Conservation (phyloP, 2,888 invertebrate genomes). For the Stenolophus ochropezus region DNA sequence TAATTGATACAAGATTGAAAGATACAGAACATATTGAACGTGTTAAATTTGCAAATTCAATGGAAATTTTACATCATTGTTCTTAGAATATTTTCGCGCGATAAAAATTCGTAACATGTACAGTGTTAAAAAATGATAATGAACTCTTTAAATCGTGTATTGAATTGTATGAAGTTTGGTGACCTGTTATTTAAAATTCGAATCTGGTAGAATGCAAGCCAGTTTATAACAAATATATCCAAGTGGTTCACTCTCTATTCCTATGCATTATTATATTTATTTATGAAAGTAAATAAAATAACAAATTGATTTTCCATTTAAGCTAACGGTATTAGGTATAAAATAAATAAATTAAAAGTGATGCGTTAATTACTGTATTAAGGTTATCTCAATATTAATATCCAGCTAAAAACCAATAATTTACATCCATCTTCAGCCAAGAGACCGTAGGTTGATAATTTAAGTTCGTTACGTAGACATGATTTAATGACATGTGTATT, state of each 20-base stretch:
- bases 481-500: constrained; percentile 43
- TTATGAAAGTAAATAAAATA: constrained; percentile 5
- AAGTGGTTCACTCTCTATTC: no score
- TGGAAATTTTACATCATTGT: constrained; percentile 5
- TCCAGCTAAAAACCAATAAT: constrained; percentile 25
- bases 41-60: constrained; percentile 6
- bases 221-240: no score
- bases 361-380: constrained; percentile 22
- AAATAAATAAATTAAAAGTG: constrained; percentile 12
- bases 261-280: no score
- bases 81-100: constrained; percentile 12
- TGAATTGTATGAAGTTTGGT: not conserved
- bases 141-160: not conserved
- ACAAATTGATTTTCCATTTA: not conserved
- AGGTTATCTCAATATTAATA: constrained; percentile 13
- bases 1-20: constrained; percentile 11
- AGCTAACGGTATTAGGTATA: not conserved
- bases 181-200: no score
- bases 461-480: constrained; percentile 32
- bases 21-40: constrained; percentile 20
- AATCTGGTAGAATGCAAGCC: no score
- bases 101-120: not conserved
- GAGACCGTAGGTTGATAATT: constrained; percentile 17
- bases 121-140: constrained; percentile 1
- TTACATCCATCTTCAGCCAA: constrained; percentile 4